These are phyloP conservation scores for Himantopus leucocephalus DNA, from an alignment of 2,113 vertebrate species.

Conservation along the genomic window DNA sequence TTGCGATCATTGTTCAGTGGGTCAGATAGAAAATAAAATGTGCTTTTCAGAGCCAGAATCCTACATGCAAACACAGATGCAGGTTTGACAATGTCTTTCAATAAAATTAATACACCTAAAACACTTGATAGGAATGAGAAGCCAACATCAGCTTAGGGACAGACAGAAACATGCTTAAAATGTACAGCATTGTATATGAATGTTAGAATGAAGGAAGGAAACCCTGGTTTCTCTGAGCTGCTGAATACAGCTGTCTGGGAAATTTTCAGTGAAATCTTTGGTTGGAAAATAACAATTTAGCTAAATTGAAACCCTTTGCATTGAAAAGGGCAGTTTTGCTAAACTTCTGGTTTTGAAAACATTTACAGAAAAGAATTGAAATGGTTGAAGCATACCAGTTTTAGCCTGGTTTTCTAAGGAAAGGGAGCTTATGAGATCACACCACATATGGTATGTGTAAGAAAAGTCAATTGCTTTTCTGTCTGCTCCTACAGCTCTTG, in stretches of 20 bases:
- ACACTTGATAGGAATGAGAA: not conserved
- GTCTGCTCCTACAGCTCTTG: not conserved
- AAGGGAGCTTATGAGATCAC: not conserved
- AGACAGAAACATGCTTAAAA: not conserved
- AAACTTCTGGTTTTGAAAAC: not conserved
- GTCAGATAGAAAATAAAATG: conserved; percentile 26
- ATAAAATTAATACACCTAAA: conserved; percentile 11
- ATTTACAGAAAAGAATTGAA: not conserved
- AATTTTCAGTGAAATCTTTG: not conserved
- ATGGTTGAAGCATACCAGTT: not conserved
- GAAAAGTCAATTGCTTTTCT: not conserved
- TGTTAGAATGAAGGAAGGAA: not conserved
- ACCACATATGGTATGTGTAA: rapidly evolving
- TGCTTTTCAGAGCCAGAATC: not conserved
- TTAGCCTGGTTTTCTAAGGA: not conserved
- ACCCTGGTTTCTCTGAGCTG: not conserved
- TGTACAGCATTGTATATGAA: not conserved
- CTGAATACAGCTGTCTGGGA: not conserved
- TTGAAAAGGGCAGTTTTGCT: not conserved
- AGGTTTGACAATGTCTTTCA: not conserved
- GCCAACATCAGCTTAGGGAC: not conserved
- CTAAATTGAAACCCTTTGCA: conserved; percentile 20
- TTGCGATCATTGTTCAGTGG: conserved; percentile 47
- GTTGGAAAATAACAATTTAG: not conserved
- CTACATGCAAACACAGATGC: not conserved